Base-by-base conservation (phyloP, 2,797 vertebrate species). In the Ceryle rudis region DNA sequence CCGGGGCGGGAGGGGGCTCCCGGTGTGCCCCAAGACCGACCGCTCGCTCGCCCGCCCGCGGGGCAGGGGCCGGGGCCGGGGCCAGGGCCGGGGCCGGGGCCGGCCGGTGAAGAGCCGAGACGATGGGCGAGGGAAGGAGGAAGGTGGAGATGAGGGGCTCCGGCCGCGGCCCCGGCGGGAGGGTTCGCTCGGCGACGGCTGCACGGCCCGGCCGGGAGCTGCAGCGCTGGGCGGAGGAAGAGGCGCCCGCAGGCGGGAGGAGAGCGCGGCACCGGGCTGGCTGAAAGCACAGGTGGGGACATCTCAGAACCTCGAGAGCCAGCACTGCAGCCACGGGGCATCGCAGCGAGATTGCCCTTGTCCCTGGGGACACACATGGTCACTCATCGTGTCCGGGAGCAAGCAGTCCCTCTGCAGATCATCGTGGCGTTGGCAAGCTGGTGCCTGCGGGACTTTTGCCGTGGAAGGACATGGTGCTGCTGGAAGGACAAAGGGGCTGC, bases 401-500 rank as follows among this genome's bases (percentile, higher is more conserved):
- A 10, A 18, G 42, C 18, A 4, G 31, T 4, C 10, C 75, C 31
- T 8, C 77, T 9, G 62, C 46, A 4, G 46, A 19, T 9, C 3
- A 0, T 2, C 17, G 18, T 16, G 60, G 22, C 14, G 0, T 22
- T 9, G 67, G 33, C 16, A 3, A 21, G 31, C 57, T 10, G 57
- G 37, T 3, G 60, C 5, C 14, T 9, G 74, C 0, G 8, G 65
- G 39, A 20, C 4, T 51, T 44, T 16, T 9, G 49, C 51, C 22
- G 0, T 8, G 46, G 33, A 13, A 25, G 14, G 10, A n/a, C 44
- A 5, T 5, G 5, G 37, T 18, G 46, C 12, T 17, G 0, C 7
- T 8, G n/a, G n/a, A n/a, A n/a, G n/a, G n/a, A 1, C 25, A 2
- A 25, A 5, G 58, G 18, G 41, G 19, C 57, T 15, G 58, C 62